phyloP scores from a whole-genome alignment of 2,888 invertebrate species.

The Caenorhabditis sp. region DNA sequence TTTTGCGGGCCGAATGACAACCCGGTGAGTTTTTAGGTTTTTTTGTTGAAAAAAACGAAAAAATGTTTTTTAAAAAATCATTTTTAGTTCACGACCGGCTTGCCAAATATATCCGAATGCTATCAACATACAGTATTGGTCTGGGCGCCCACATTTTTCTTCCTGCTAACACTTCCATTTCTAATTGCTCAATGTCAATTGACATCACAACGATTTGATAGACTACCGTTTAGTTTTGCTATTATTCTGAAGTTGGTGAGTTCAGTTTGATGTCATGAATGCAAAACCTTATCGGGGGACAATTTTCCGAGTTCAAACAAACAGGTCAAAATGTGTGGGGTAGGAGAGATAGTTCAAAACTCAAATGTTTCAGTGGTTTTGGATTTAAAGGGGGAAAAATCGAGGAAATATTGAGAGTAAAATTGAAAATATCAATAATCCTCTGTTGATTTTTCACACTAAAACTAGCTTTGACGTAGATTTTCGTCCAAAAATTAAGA shows the following conservation, averaged over 20 bases:
- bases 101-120: conserved; percentile 64
- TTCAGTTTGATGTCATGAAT: too few species aligned
- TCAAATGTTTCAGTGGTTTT: background rate
- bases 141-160: conserved; percentile 58
- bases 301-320: background rate
- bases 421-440: too few species aligned
- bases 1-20: background rate
- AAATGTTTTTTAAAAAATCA: too few species aligned
- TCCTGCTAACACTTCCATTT: conserved; percentile 52
- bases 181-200: conserved; percentile 34
- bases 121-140: conserved; percentile 66
- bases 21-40: background rate
- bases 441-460: too few species aligned
- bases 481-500: conserved; percentile 9
- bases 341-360: too few species aligned
- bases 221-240: conserved; percentile 26
- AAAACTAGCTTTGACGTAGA: too few species aligned
- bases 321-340: background rate
- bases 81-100: conserved; percentile 43
- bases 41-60: background rate
- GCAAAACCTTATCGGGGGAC: background rate
- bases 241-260: conserved; percentile 33
- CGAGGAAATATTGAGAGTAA: too few species aligned
- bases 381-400: background rate
- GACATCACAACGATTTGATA: conserved; percentile 19